Evolutionary conservation across 2,113 vertebrate genomes (phyloP).

Genomic region (Lanius ludovicianus): DNA sequence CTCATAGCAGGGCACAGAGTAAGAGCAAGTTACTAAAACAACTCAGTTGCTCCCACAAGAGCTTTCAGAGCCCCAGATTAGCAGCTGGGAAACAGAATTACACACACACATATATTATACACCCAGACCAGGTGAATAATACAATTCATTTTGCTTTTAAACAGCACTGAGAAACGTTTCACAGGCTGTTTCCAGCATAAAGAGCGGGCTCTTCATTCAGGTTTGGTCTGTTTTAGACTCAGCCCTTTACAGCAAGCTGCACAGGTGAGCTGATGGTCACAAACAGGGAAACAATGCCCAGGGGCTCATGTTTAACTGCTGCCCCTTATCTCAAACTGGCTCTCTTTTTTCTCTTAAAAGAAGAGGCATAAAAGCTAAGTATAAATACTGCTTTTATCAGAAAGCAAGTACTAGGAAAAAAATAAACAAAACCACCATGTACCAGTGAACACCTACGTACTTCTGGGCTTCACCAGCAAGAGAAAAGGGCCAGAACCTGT

Average conservation of each 20-base stretch:
- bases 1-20: neutral
- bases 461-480: neutral
- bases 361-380: neutral
- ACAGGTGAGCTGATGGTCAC: neutral
- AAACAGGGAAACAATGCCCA: neutral
- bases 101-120: neutral
- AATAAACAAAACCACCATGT: neutral
- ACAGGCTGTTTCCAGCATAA: neutral
- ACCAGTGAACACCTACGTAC: accelerated
- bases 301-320: neutral
- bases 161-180: neutral
- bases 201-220: neutral
- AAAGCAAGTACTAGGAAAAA: neutral
- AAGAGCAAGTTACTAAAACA: neutral
- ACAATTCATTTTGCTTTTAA: neutral
- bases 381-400: neutral
- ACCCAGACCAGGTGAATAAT: neutral
- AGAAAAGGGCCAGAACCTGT: accelerated
- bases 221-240: neutral
- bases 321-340: neutral
- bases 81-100: neutral
- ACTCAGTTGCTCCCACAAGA: neutral
- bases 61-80: neutral
- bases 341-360: neutral
- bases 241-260: neutral